Base-by-base conservation (phyloP, 1,140 invertebrate species). In the Bactericera cockerelli region DNA sequence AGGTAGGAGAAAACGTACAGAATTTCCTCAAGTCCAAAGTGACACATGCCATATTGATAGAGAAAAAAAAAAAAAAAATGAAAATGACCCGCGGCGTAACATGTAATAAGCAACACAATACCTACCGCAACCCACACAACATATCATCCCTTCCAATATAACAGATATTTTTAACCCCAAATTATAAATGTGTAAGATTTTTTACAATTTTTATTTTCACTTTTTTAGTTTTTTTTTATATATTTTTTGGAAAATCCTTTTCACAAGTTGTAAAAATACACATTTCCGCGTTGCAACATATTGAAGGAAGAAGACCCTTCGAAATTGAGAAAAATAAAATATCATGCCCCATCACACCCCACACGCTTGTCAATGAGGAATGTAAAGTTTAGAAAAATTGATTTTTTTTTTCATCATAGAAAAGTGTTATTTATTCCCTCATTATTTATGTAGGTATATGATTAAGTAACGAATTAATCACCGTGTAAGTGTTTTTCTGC, bases 301-400 rank as follows among this genome's bases (percentile, higher is more conserved):
- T 49, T 49, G 42, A 6, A 31, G 28, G 28, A 31, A 13, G 13
- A 13, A 31, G n/a, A 49, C 42, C n/a, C 42, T 19, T 3, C 6
- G 8, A 49, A 49, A 49, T 19, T 19, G 22, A 10, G 42, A 10
- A 49, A 49, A 49, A 49, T 49, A 22, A 49, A 6, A 6, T 49
- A 49, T 49, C 42, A 49, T 49, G 42, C 42, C 42, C 42, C 42
- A 49, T 49, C 22, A n/a, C 42, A 49, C 42, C n/a, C 42, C 42
- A 16, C 4, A 10, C 19, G n/a, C 16, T 49, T 49, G 28, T 6
- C 4, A 31, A 31, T 13, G 4, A 31, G 28, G 28, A 31, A 31
- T n/a, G n/a, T n/a, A n/a, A n/a, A n/a, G n/a, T n/a, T n/a, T n/a
- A n/a, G n/a, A n/a, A n/a, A n/a, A n/a, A n/a, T n/a, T n/a, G n/a